Evolutionary conservation across 2,797 vertebrate species (phyloP), one percentile per base, ranked within the genome.

Genomic region (Masticophis lateralis): DNA sequence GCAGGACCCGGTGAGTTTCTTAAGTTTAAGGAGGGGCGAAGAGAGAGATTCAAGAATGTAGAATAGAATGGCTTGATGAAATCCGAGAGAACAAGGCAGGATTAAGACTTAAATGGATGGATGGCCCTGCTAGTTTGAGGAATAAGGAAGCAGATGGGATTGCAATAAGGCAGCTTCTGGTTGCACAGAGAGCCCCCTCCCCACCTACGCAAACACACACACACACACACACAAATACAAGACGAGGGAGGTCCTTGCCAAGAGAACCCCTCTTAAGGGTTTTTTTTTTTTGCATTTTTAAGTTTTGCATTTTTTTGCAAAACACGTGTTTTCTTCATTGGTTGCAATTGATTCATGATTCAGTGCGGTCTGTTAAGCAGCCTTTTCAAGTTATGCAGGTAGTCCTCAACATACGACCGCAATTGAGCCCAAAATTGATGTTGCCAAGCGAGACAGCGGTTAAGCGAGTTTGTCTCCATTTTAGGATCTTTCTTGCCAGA

Each of bases 171-270:
- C 74, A 22, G 37, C 37, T 25, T 4, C 74, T 83, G 37, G 47
- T 25, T 25, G 74, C 37, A 12, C 10, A 43, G 9, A 43, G 16
- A 79, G 18, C 69, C 32, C 32, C 16, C 6, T 3, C 3, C 8
- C 0, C 5, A 2, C 12, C n/a, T 7, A 37, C n/a, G 37, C 5
- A 60, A 6, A 3, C 14, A 74, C 0, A 37, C 14, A 8, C 14
- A 18, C 13, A n/a, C 5, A 9, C 32, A 9, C 16, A 37, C 0
- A 25, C 37, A 79, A 79, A 79, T 11, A 8, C 74, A 43, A 79
- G 18, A 22, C 6, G 16, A 53, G 51, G 51, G 63, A 69, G n/a
- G 28, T 74, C 7, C 16, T 79, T 79, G 37, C 37, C 43, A 79
- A 79, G 18, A 43, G 18, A 22, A 43, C 74, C 18, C 8, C 18